Evolutionary conservation across 2,113 vertebrate genomes (phyloP).

Genomic region (Engystomops pustulosus): DNA sequence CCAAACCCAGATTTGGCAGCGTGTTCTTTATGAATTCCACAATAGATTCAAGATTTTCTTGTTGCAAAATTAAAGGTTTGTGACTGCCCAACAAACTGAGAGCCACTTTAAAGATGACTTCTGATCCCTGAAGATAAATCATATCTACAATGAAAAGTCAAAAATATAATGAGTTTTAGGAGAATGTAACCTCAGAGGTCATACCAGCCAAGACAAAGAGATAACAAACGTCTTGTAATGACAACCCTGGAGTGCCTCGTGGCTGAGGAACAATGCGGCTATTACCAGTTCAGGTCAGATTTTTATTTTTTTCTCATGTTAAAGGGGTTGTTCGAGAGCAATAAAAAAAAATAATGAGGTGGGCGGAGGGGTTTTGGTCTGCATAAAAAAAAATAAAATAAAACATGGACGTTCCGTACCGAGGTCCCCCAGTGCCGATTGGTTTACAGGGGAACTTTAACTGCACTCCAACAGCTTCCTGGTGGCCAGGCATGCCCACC

Average conservation of each 20-base stretch:
- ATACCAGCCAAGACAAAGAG: not conserved
- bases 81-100: slow-evolving; percentile 92
- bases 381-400: too few species aligned
- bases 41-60: slow-evolving; percentile 92
- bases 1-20: slow-evolving; percentile 90
- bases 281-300: too few species aligned
- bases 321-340: too few species aligned
- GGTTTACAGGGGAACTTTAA: too few species aligned
- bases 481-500: too few species aligned
- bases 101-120: slow-evolving; percentile 95
- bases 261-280: not conserved
- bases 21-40: slow-evolving; percentile 95
- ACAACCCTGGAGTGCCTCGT: not conserved
- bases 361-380: too few species aligned
- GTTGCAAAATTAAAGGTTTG: slow-evolving; percentile 92
- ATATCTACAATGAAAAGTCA: slow-evolving; percentile 78
- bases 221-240: not conserved
- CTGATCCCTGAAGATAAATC: slow-evolving; percentile 92
- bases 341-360: too few species aligned
- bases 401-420: too few species aligned
- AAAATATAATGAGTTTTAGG: not conserved
- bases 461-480: too few species aligned
- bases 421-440: too few species aligned
- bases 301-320: too few species aligned
- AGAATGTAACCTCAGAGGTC: not conserved